These are phyloP conservation scores for Hedychridium roseum DNA, from an alignment of 2,888 invertebrate species.

Conservation along the genomic window DNA sequence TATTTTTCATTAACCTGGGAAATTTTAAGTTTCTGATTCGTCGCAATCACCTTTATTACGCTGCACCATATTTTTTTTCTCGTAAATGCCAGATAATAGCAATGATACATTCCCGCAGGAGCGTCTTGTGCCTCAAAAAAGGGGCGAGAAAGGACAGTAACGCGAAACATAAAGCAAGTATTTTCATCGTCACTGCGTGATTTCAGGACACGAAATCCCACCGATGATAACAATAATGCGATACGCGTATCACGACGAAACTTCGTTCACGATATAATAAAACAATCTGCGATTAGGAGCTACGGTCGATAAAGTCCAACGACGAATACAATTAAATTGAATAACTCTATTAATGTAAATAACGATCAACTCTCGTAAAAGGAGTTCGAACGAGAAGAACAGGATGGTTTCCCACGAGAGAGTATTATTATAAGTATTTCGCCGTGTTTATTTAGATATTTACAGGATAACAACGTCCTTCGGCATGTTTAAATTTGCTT, in stretches of 20 bases:
- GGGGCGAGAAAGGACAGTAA: neutral
- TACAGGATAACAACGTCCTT: slow-evolving; percentile 23
- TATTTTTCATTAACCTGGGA: no score
- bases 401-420: slow-evolving; percentile 13
- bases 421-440: no score
- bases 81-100: no score
- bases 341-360: slow-evolving; percentile 18
- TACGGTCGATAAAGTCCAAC: slow-evolving; percentile 32
- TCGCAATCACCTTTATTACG: no score
- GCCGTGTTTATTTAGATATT: no score
- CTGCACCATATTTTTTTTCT: no score
- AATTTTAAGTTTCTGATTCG: no score
- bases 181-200: no score
- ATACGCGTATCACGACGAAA: slow-evolving; percentile 33
- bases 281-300: slow-evolving; percentile 31
- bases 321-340: slow-evolving; percentile 23
- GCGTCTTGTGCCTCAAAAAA: slow-evolving; percentile 1
- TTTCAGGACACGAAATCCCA: no score
- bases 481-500: no score
- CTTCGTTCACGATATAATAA: slow-evolving; percentile 25
- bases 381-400: slow-evolving; percentile 22
- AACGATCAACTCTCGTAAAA: slow-evolving; percentile 33
- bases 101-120: no score
- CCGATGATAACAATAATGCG: slow-evolving; percentile 41
- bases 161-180: no score